Conservation (phyloP, 2,113 vertebrate species). For the Sphaerodactylus townsendi region DNA sequence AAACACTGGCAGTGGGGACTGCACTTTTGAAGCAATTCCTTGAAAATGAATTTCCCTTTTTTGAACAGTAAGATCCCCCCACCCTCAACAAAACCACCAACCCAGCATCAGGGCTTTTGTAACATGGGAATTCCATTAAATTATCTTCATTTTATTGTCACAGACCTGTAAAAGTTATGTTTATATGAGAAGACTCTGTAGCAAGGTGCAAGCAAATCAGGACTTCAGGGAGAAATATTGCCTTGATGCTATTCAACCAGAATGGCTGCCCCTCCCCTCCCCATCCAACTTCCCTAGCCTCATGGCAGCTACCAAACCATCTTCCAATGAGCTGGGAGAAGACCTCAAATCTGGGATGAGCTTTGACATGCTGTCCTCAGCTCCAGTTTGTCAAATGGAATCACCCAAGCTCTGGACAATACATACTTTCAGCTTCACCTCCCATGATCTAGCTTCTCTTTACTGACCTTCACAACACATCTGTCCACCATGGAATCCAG, state of each 20-base stretch:
- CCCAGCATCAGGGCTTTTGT: not conserved
- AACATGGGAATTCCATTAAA: constrained; percentile 4
- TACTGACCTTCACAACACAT: constrained; percentile 95
- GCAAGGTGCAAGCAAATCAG: not conserved
- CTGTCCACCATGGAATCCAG: constrained; percentile 98
- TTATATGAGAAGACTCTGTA: not conserved
- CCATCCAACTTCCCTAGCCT: no score
- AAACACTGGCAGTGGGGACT: no score
- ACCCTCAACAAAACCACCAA: not conserved
- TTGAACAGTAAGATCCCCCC: not conserved
- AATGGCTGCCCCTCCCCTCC: no score
- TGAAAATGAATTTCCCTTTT: not conserved
- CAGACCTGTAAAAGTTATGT: not conserved
- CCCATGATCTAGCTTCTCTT: not conserved
- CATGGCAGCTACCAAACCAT: not conserved
- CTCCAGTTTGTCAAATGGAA: not conserved
- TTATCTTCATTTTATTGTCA: not conserved
- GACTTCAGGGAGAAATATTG: not conserved
- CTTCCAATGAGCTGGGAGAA: not conserved
- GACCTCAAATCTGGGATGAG: not conserved
- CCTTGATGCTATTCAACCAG: not conserved
- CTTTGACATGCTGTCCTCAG: not conserved
- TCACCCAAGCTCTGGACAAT: not conserved
- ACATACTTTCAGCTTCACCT: not conserved
- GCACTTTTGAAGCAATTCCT: no score